Evolutionary conservation across 2,113 vertebrate species (phyloP).

Genomic region (Struthio camelus): DNA sequence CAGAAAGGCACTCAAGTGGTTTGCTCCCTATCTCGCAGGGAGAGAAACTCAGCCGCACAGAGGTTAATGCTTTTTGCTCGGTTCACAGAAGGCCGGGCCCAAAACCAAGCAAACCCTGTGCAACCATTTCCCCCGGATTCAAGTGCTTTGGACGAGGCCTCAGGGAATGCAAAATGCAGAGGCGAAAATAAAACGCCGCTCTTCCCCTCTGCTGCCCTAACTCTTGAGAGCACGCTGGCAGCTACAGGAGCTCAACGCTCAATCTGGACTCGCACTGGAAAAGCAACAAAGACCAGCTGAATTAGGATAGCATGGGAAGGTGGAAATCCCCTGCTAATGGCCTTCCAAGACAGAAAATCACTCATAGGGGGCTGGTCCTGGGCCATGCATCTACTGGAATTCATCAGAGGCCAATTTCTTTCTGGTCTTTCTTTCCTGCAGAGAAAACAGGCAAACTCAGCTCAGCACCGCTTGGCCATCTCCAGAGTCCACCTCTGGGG

Average conservation of each 20-base stretch:
- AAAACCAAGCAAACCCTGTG: neutral
- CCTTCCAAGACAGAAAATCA: neutral
- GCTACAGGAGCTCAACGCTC: neutral
- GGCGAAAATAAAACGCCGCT: neutral
- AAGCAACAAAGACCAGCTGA: neutral
- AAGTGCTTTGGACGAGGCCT: rapidly evolving
- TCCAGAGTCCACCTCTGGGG: neutral
- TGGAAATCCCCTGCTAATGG: neutral
- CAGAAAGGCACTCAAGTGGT: neutral
- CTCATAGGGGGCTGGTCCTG: neutral
- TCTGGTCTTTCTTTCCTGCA: neutral
- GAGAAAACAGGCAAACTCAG: neutral
- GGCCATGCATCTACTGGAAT: neutral
- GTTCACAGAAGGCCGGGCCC: neutral
- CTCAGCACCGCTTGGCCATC: neutral
- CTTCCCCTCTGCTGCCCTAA: too few species aligned
- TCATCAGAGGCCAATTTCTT: neutral
- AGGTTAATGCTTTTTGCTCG: neutral
- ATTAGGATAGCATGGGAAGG: neutral
- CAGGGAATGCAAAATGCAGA: neutral
- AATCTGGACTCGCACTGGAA: neutral
- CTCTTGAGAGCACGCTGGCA: neutral
- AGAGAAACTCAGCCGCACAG: neutral
- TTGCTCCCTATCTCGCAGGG: neutral
- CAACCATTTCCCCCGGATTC: neutral